Evolutionary conservation across 2,113 vertebrate genomes (phyloP).

Genomic region (Anhinga rufa): DNA sequence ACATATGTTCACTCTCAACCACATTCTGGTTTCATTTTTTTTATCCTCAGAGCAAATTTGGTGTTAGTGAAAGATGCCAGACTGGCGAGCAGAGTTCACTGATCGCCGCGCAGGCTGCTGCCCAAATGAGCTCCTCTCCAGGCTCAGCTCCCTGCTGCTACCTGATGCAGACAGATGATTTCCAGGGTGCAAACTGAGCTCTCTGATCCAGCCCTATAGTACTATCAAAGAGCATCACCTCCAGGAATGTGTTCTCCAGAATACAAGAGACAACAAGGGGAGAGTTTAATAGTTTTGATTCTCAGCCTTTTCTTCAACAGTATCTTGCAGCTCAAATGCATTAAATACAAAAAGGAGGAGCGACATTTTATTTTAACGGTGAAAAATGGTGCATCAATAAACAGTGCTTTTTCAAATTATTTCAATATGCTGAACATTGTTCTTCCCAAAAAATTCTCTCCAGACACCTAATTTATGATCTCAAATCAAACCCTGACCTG

Average conservation of each 20-base stretch:
- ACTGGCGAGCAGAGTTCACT: neutral
- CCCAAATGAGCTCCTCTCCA: neutral
- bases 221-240: neutral
- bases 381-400: neutral
- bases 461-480: neutral
- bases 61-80: slow-evolving; percentile 41
- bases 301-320: neutral
- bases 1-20: slow-evolving; percentile 29
- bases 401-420: neutral
- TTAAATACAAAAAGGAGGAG: neutral
- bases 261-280: neutral
- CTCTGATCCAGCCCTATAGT: neutral
- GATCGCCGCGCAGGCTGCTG: neutral
- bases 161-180: neutral
- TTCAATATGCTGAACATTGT: neutral
- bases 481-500: neutral
- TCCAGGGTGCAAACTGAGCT: neutral
- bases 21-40: neutral
- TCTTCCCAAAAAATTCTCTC: neutral
- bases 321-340: neutral
- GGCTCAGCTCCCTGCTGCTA: neutral
- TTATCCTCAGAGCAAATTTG: neutral
- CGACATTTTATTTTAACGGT: neutral
- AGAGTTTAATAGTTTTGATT: neutral
- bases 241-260: neutral